phyloP scores from a whole-genome alignment of 2,888 invertebrate genomes.

The Pseudanteris insignis region DNA sequence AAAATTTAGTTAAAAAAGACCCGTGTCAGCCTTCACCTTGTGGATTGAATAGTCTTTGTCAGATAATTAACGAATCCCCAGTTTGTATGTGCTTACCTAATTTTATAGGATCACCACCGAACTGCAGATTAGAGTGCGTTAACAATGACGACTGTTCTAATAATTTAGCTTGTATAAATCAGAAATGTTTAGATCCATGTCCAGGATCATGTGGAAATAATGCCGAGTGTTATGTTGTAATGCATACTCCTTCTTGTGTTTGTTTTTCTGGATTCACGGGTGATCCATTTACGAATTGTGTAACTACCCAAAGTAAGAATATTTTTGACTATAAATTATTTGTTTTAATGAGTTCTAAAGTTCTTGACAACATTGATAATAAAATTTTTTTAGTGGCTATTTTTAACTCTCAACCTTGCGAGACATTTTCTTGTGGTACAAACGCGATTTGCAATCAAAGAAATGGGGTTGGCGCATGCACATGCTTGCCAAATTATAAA shows the following conservation, averaged over 20 bases:
- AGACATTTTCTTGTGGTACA: too few species aligned
- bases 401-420: too few species aligned
- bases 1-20: too few species aligned
- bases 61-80: constrained; percentile 68
- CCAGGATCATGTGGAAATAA: constrained; percentile 75
- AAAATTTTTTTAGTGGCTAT: not conserved
- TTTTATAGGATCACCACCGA: constrained; percentile 68
- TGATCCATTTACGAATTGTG: constrained; percentile 72
- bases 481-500: too few species aligned
- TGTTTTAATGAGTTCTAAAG: not conserved
- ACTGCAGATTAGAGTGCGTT: constrained; percentile 83
- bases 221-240: constrained; percentile 73
- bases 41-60: constrained; percentile 66
- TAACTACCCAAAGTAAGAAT: not conserved
- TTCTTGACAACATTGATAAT: too few species aligned
- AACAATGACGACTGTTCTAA: constrained; percentile 84
- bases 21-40: constrained; percentile 56
- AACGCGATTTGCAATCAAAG: too few species aligned
- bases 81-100: constrained; percentile 68
- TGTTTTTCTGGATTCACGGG: constrained; percentile 63
- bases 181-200: constrained; percentile 82
- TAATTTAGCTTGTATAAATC: constrained; percentile 80
- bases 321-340: not conserved
- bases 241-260: constrained; percentile 73
- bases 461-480: too few species aligned